Evolutionary conservation across 1,140 invertebrate species (phyloP), one percentile per base, ranked within the genome.

Genomic region (Apolygus lucorum): DNA sequence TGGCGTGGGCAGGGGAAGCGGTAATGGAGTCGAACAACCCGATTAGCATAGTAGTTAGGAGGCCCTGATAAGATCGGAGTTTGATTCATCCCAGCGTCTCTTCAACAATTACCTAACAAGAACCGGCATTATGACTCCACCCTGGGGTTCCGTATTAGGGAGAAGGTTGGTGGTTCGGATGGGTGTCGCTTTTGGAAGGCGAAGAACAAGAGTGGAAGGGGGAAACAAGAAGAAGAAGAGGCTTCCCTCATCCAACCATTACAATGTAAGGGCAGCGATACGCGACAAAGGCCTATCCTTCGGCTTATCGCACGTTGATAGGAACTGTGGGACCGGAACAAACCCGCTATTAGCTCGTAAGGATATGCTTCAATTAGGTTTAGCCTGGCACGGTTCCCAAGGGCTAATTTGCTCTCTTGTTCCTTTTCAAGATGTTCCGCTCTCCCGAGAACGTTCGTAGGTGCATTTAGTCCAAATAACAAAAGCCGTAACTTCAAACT

Each of bases 21-120:
- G 54, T 59, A 59, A 59, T 59, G 54, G 54, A 59, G 54, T 22
- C 54, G 54, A 59, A 59, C 54, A 59, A 24, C 54, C 54, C 54
- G 54, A 59, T 59, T 59, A 59, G 54, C 54, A 59, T 59, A 59
- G 54, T 59, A 17, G 54, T 59, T 59, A 24, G 54, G 54, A 21
- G 22, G 54, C 54, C 22, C 22, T 22, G 54, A 59, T 59, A 59
- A 59, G 13, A 59, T 59, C 54, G 22, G 22, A 59, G 54, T 59
- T 59, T 59, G 54, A 59, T 59, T 59, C 54, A 59, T 59, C 54
- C 54, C 54, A 24, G 54, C 11, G 54, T 59, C 54, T 59, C 54
- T 49, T 24, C 13, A 59, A 59, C 54, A 24, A 59, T 59, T 59
- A 59, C 54, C 54, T 59, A 59, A 59, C 54, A 59, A 59, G 54